Evolutionary conservation across 2,113 vertebrate species (phyloP).

Genomic region (Muntiacus reevesi): DNA sequence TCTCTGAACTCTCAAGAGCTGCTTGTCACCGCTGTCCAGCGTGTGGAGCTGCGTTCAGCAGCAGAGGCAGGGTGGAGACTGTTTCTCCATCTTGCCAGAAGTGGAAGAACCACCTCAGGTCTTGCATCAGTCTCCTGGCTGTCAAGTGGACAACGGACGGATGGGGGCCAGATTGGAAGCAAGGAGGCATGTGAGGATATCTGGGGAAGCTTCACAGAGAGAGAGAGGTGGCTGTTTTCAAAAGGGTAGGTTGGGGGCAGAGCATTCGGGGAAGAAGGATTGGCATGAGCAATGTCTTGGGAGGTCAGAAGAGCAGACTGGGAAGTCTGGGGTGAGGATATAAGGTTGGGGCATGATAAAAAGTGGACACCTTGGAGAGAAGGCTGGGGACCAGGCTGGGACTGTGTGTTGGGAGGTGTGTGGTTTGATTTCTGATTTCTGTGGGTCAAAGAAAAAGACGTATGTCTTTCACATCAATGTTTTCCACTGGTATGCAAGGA

Average conservation of each 20-base stretch:
- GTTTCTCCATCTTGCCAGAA: neutral
- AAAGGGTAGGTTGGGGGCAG: neutral
- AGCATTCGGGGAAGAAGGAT: neutral
- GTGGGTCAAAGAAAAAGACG: constrained; percentile 10
- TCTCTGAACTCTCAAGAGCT: neutral
- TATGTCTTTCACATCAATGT: neutral
- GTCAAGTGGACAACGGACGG: too few species aligned
- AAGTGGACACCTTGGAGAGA: too few species aligned
- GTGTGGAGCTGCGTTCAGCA: neutral
- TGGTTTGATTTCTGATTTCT: constrained; percentile 9
- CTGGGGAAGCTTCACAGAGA: neutral
- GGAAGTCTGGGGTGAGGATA: neutral
- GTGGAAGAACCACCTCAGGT: neutral
- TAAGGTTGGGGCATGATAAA: neutral
- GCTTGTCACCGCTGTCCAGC: neutral
- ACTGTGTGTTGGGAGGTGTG: neutral
- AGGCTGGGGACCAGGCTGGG: neutral
- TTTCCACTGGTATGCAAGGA: constrained; percentile 50
- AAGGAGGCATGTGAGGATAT: neutral
- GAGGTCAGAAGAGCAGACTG: neutral
- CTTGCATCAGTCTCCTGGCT: neutral
- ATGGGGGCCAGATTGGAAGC: neutral
- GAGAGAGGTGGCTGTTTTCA: neutral
- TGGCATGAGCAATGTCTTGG: neutral
- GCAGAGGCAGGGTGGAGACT: neutral